Evolutionary conservation across 2,113 vertebrate genomes (phyloP), one percentile per base, ranked within the genome.

Genomic region (Podilymbus podiceps): DNA sequence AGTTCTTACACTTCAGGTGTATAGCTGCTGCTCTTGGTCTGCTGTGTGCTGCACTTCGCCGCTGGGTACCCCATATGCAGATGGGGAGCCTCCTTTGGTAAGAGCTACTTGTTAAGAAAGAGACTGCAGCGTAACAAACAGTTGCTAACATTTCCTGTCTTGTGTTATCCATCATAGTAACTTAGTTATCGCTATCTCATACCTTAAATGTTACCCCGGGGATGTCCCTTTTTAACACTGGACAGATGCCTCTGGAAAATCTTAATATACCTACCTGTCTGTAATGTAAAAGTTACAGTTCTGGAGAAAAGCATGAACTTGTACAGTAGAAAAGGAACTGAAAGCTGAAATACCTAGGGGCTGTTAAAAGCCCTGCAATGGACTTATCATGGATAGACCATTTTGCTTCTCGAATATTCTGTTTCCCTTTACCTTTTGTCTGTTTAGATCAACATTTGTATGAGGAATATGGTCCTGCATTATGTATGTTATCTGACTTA

Each of bases 1-100:
- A 22, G 15, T 88, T 77, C 64, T 73, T 66, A 12, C 8, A 33
- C 20, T 68, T 4, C 16, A 30, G 44, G 35, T 23, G 6, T n/a
- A 5, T 4, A 71, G 58, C 42, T 85, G 38, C 23, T 49, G 44
- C 25, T 81, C 11, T 44, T 81, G 27, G 9, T 63, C 25, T 82
- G 42, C 44, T 75, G 30, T n/a, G 58, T 25, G 74, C 73, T 50
- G 62, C 27, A 9, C 15, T 30, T 21, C 52, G 62, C 60, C 3
- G 5, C 63, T 68, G 49, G 42, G 11, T 2, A 2, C 15, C 17
- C 25, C 1, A 0, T 31, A 7, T 18, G 15, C 50, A 71, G 28
- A 8, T n/a, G 16, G 9, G 59, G 44, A 76, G 13, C 27, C 11
- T 64, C 27, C 20, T 69, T 68, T 76, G 8, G 49, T 64, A 82